Percentiles rank a stretch among this genome's conserved stretches.
These are phyloP conservation scores for Zelostemma sp. DNA, from an alignment of 1,140 invertebrate genomes.

Conservation along the genomic window DNA sequence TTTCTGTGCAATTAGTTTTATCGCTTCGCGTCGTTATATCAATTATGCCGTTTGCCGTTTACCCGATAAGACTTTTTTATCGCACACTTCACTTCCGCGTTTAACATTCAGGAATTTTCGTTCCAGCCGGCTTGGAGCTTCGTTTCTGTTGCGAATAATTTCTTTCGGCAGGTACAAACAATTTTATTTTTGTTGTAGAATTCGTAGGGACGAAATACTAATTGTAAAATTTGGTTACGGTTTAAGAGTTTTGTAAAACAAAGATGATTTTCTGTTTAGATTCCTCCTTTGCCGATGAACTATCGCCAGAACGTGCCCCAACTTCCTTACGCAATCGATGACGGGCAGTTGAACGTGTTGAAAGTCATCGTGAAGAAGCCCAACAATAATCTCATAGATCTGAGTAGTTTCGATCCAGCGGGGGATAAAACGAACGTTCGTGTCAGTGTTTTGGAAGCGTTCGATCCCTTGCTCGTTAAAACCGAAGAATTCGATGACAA, in stretches of 20 bases:
- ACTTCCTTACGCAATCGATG: conserved; percentile 52
- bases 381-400: conserved; percentile 73
- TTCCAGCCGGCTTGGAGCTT: conserved; percentile 66
- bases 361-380: conserved; percentile 70
- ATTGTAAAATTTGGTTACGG: too few relatives aligned
- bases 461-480: conserved; percentile 82
- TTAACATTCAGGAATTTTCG: too few relatives aligned
- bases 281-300: conserved; percentile 67
- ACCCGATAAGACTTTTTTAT: too few relatives aligned
- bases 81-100: too few relatives aligned
- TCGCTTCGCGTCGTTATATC: too few relatives aligned
- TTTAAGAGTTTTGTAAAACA: too few relatives aligned
- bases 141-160: conserved; percentile 62
- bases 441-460: conserved; percentile 86
- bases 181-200: conserved; percentile 5
- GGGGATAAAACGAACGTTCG: conserved; percentile 75
- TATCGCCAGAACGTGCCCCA: conserved; percentile 56
- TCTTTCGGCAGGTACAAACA: conserved; percentile 60
- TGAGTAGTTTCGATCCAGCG: conserved; percentile 65
- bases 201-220: too few relatives aligned
- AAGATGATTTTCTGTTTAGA: conserved; percentile 52
- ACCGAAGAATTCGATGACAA: conserved; percentile 59
- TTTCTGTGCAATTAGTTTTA: too few relatives aligned
- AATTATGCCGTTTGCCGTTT: too few relatives aligned
- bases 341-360: conserved; percentile 64